A percentile compares a stretch with the other conserved stretches of the same genome.
Conservation (phyloP, 2,797 vertebrate genomes). For the Aldrovandia affinis region DNA sequence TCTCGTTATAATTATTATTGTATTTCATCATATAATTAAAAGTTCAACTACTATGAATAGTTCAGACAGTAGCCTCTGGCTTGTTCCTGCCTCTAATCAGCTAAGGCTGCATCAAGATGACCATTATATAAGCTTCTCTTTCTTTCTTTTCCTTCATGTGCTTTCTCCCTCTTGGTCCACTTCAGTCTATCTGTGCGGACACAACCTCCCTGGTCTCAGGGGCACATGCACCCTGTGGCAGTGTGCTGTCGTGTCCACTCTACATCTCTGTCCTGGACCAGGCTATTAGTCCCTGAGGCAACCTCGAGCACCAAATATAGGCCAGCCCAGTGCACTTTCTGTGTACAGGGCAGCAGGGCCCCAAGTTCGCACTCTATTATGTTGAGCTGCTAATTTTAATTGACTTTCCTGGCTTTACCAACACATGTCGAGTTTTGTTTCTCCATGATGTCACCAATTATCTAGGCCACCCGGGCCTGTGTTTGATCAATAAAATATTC, state of each 20-base stretch:
- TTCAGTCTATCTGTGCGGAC: not conserved
- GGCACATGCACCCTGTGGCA: conserved; percentile 30
- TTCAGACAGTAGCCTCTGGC: conserved; percentile 44
- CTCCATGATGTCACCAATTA: too few relatives aligned
- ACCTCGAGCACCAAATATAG: not conserved
- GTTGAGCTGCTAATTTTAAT: conserved; percentile 15
- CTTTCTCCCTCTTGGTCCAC: conserved; percentile 29
- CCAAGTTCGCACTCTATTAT: not conserved
- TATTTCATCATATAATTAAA: too few relatives aligned
- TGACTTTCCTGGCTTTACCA: not conserved
- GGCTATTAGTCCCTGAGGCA: not conserved
- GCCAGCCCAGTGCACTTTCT: not conserved
- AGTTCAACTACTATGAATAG: conserved; percentile 2
- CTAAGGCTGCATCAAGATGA: conserved; percentile 44
- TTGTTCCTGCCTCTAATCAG: conserved; percentile 32
- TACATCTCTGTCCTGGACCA: conserved; percentile 17
- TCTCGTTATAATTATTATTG: too few relatives aligned
- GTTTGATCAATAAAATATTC: not conserved
- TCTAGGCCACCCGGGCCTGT: not conserved
- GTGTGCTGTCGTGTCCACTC: conserved; percentile 33
- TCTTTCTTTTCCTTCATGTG: conserved; percentile 53
- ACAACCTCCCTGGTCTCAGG: conserved; percentile 8
- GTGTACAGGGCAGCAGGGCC: not conserved
- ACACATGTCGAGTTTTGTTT: too few relatives aligned
- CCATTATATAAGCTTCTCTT: conserved; percentile 62